Evolutionary conservation across 2,113 vertebrate genomes (phyloP).

Genomic region (Amazona vittata): DNA sequence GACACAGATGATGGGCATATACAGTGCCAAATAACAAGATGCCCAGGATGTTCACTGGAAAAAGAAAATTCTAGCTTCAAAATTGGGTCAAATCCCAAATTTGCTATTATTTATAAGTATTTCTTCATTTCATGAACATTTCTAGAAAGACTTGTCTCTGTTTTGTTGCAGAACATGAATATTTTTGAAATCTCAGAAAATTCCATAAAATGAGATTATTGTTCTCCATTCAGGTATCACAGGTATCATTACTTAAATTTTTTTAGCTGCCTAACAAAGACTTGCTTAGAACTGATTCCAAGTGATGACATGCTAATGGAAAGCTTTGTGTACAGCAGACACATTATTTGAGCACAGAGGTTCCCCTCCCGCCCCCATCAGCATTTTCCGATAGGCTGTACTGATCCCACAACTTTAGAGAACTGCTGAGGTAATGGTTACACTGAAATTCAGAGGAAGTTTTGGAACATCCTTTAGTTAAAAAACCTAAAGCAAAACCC

Average conservation of each 20-base stretch:
- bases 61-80: neutral
- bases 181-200: conserved; percentile 35
- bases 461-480: neutral
- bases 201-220: neutral
- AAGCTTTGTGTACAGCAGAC: neutral
- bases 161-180: neutral
- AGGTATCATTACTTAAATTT: conserved; percentile 3
- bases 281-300: conserved; percentile 41
- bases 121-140: neutral
- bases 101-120: neutral
- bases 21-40: neutral
- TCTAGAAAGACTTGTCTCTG: neutral
- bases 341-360: neutral
- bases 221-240: conserved; percentile 6
- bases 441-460: neutral
- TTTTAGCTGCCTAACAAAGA: neutral
- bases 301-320: conserved; percentile 41
- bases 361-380: neutral
- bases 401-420: neutral
- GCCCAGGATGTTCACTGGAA: neutral
- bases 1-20: neutral
- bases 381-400: neutral
- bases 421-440: neutral
- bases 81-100: neutral
- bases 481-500: neutral